Base-by-base conservation (phyloP, 2,113 vertebrate genomes). In the Calyptommatus sinebrachiatus region DNA sequence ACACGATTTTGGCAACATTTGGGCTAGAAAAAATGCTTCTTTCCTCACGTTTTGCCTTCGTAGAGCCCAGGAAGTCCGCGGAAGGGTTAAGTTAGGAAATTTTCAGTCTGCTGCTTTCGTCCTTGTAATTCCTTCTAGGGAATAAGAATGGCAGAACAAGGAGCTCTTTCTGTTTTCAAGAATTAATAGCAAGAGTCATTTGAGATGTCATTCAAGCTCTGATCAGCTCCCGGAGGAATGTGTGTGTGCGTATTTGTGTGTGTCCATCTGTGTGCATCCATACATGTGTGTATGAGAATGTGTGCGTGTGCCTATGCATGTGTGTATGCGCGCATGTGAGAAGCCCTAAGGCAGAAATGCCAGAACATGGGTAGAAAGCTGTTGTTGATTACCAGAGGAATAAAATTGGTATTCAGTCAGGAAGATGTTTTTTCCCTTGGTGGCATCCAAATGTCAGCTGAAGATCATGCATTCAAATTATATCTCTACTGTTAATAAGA, bases 111-210 rank as follows among this genome's bases (percentile, higher is more conserved):
- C 88, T 91, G 91, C 93, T 90, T 94, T 91, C 92, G 91, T 92
- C 91, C 82, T 90, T 90, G 91, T 91, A 90, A 90, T 93, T 93
- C 92, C 93, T 95, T 91, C 68, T 76, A 85, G 91, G 93, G 93
- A 87, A 89, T 92, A 92, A 92, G 92, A 91, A 85, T 88, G 89
- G 89, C 86, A 94, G 93, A 96, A 96, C 95, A 96, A 96, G 95
- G 92, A 89, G 88, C 91, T 92, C 90, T 93, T 96, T 96, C 94
- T 96, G 71, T 94, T 92, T 90, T 61, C 85, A 93, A 93, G 95
- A 96, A 95, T 95, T 95, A 95, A 95, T 95, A 95, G 95, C 94
- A 93, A 91, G 93, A 94, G 93, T 95, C 94, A 94, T 94, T 92
- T 93, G 91, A 92, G 92, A 91, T 94, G 93, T 94, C 95, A 95